Evolutionary conservation across 2,888 invertebrate species (phyloP).

Genomic region (Unio pictorum): DNA sequence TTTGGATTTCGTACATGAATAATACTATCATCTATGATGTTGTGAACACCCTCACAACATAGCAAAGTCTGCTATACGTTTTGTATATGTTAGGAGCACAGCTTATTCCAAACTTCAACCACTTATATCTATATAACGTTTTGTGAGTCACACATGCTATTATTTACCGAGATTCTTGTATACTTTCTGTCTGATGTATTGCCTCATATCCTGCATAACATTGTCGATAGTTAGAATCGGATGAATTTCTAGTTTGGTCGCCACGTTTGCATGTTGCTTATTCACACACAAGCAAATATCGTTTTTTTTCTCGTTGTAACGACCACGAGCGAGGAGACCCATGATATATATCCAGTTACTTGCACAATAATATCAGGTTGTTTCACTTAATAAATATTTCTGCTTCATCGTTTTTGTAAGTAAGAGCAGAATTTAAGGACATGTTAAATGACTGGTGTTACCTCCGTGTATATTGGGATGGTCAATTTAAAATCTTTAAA

Average conservation of each 20-base stretch:
- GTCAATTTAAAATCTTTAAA: conserved; percentile 13
- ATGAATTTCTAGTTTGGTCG: conserved; percentile 19
- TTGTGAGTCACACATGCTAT: conserved; percentile 47
- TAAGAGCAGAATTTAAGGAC: conserved; percentile 6
- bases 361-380: conserved; percentile 25
- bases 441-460: conserved; percentile 10
- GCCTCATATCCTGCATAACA: conserved; percentile 19
- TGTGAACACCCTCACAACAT: conserved; percentile 18
- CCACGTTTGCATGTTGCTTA: conserved; percentile 28
- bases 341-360: conserved; percentile 17
- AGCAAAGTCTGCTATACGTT: conserved; percentile 1
- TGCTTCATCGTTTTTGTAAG: conserved; percentile 15
- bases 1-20: conserved; percentile 22
- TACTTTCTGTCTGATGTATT: conserved; percentile 40
- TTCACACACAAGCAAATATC: conserved; percentile 32
- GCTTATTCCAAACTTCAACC: conserved; percentile 38
- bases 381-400: conserved; percentile 19
- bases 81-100: not conserved
- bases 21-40: conserved; percentile 37
- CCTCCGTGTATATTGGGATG: conserved; percentile 4
- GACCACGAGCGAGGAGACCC: conserved; percentile 26
- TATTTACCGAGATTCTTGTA: conserved; percentile 37
- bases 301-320: conserved; percentile 15
- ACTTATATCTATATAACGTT: conserved; percentile 35
- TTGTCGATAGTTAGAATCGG: conserved; percentile 28